A percentile compares a stretch with the other conserved stretches of the same genome.
Evolutionary conservation across 2,888 invertebrate species (phyloP).

Genomic region (Margaritifera margaritifera): DNA sequence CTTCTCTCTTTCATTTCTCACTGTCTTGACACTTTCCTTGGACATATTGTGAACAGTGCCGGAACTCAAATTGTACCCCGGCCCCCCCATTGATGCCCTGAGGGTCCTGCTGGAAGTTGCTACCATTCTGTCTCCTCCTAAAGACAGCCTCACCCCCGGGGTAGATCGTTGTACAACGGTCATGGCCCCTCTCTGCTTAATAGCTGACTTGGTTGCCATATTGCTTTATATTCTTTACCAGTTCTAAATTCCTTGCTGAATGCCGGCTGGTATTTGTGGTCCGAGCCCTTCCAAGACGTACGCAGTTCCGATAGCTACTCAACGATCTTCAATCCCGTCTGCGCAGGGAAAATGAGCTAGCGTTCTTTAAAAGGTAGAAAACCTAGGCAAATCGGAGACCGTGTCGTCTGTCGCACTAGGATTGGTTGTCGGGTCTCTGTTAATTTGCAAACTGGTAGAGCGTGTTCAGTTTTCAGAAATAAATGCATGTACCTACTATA

Average conservation of each 20-base stretch:
- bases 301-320: too few relatives aligned
- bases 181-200: background rate
- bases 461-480: constrained; percentile 11
- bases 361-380: too few relatives aligned
- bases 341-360: too few relatives aligned
- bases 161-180: constrained; percentile 22
- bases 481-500: background rate
- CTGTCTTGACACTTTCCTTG: constrained; percentile 69
- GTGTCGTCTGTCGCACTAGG: too few relatives aligned
- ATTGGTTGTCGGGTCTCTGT: background rate
- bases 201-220: too few relatives aligned
- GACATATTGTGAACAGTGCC: constrained; percentile 51
- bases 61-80: constrained; percentile 14
- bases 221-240: too few relatives aligned
- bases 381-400: too few relatives aligned
- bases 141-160: background rate
- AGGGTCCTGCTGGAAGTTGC: constrained; percentile 7
- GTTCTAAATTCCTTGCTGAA: too few relatives aligned
- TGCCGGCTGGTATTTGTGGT: too few relatives aligned
- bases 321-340: too few relatives aligned
- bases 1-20: constrained; percentile 72
- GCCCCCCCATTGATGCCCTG: constrained; percentile 1
- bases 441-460: constrained; percentile 43
- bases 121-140: background rate
- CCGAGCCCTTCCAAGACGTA: too few relatives aligned